Evolutionary conservation across 2,888 invertebrate species (phyloP), one percentile per base, ranked within the genome.

Genomic region (Apamea crenata): DNA sequence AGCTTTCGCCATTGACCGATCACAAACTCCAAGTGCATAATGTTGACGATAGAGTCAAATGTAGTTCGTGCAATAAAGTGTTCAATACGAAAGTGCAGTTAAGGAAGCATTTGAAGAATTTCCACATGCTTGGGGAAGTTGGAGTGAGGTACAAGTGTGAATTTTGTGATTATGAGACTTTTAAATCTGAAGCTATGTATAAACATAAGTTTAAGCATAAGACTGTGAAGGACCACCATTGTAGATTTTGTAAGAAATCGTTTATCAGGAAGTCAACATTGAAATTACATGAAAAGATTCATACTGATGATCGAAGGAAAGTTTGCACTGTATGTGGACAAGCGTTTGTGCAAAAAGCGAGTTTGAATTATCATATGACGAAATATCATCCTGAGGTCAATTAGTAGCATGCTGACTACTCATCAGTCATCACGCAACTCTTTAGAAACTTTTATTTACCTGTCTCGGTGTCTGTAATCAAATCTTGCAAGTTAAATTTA

Each of bases 311-410:
- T 53, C 90, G 93, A 63, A 89, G 94, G 83, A 95, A 96, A 77
- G 93, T 95, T 0, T 96, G 96, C 80, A 86, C 82, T 1, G 92
- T 92, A 0, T 96, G 96, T 72, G 93, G 95, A 0, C 95, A 96
- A 78, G 95, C 96, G 61, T 97, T 96, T 78, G 96, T 96, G 0
- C 96, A 96, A 83, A 96, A 96, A 83, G 95, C 96, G 0, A 96
- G 96, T 80, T 86, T 96, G 80, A 96, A 96, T 82, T 96, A 96
- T 83, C 96, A 96, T 61, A 96, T 96, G 96, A 88, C 93, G 0
- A 97, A 96, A 67, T 94, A 96, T 74, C 96, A 96, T 81, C 96
- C 96, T 0, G 95, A 91, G 32, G 95, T 95, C 1, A 93, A 93
- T 67, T 96, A 92, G 88, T 95, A 89, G 85, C 29, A 59, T n/a